Conservation (phyloP, 2,797 vertebrate genomes). For the Diglossa cyanea region DNA sequence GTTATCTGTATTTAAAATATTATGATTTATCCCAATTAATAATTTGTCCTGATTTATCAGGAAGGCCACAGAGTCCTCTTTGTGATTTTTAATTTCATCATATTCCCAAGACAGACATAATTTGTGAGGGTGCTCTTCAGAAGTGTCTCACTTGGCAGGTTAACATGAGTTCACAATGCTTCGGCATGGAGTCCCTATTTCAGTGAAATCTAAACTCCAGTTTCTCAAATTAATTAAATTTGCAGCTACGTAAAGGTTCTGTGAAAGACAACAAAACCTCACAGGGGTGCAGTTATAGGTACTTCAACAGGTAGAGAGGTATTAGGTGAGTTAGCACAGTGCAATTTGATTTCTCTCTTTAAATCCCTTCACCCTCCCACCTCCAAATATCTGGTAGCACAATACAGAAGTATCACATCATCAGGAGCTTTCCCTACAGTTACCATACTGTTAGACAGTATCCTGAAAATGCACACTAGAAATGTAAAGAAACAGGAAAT, state of each 20-base stretch:
- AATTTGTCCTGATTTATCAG: no score
- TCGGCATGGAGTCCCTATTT: background rate
- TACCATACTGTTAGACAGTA: background rate
- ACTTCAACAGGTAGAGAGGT: background rate
- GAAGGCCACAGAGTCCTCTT: background rate
- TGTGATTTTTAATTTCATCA: background rate
- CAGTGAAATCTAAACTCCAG: background rate
- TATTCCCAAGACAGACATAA: background rate
- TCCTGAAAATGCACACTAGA: background rate
- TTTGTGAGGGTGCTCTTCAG: background rate
- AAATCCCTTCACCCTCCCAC: background rate
- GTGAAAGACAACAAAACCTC: background rate
- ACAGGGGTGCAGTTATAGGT: accelerated
- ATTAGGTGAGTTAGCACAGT: background rate
- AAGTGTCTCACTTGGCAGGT: background rate
- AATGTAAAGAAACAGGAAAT: background rate
- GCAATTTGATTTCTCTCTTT: background rate
- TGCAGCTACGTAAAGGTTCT: background rate
- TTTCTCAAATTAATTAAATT: background rate
- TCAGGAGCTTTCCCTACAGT: background rate
- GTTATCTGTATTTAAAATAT: background rate
- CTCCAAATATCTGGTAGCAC: background rate
- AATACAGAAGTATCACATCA: background rate
- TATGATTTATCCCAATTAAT: background rate
- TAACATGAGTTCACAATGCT: background rate